These are phyloP conservation scores for Andrena minutula DNA, from an alignment of 2,888 invertebrate genomes.

Conservation along the genomic window DNA sequence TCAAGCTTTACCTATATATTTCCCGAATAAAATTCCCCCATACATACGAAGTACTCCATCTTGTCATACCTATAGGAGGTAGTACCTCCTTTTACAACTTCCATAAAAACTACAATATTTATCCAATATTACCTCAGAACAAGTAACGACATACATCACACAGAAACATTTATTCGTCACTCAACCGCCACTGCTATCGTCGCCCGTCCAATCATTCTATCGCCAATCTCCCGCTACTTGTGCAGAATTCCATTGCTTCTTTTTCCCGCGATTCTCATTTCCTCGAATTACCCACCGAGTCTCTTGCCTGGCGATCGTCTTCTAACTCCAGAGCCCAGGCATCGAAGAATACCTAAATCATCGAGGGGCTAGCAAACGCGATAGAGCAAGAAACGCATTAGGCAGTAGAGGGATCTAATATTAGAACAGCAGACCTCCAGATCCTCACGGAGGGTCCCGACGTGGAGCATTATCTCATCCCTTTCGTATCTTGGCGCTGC, in stretches of 20 bases:
- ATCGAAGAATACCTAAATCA: slow-evolving; percentile 53
- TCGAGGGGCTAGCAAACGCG: slow-evolving; percentile 27
- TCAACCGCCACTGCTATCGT: not conserved
- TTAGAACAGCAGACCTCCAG: slow-evolving; percentile 64
- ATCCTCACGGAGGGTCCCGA: slow-evolving; percentile 57
- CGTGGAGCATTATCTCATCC: slow-evolving; percentile 58
- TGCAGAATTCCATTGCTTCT: not conserved
- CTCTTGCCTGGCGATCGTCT: not conserved
- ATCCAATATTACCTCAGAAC: too few relatives aligned
- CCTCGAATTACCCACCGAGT: not conserved
- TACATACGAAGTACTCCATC: too few relatives aligned
- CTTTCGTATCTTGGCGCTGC: slow-evolving; percentile 23
- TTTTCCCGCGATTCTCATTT: not conserved
- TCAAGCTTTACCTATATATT: too few relatives aligned
- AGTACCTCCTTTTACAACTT: too few relatives aligned
- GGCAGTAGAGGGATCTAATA: slow-evolving; percentile 60
- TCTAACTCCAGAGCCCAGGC: not conserved
- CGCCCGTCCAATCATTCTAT: not conserved
- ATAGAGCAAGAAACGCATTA: slow-evolving; percentile 57
- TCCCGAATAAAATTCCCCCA: too few relatives aligned
- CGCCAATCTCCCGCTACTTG: not conserved
- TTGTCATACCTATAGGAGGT: too few relatives aligned
- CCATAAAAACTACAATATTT: too few relatives aligned
- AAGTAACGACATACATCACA: too few relatives aligned
- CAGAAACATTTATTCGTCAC: not conserved